Percentiles rank a stretch among this genome's conserved stretches.
These are phyloP conservation scores for Struthidea cinerea DNA, from an alignment of 2,113 vertebrate genomes.

Conservation along the genomic window DNA sequence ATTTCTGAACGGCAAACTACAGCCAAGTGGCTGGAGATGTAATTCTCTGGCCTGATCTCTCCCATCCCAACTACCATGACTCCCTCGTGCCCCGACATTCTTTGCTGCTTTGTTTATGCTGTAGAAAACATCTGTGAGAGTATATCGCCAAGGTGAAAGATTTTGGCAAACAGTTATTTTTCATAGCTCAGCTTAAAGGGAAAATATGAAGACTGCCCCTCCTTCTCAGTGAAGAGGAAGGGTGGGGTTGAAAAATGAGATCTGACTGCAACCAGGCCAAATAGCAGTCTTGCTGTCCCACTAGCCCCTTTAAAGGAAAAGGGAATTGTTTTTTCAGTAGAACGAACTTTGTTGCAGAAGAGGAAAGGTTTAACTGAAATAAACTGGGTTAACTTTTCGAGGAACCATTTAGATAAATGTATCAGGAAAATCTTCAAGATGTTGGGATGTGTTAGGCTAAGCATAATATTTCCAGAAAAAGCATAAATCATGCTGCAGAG, in stretches of 20 bases:
- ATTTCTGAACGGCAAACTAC: not conserved
- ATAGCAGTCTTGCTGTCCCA: conserved; percentile 50
- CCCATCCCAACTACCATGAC: not conserved
- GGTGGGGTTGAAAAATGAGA: conserved; percentile 56
- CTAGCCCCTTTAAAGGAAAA: conserved; percentile 55
- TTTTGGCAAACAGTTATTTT: conserved; percentile 68
- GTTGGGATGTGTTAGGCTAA: not conserved
- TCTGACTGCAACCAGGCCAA: conserved; percentile 57
- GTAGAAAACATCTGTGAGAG: conserved; percentile 71
- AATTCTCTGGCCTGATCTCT: conserved; percentile 28
- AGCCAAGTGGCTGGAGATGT: conserved; percentile 26
- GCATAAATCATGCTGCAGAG: not conserved
- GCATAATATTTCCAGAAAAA: not conserved
- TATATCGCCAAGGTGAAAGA: conserved; percentile 68
- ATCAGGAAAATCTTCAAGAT: not conserved
- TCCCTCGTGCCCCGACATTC: conserved; percentile 47
- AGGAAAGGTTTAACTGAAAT: not conserved
- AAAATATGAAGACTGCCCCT: conserved; percentile 60
- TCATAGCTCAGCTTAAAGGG: conserved; percentile 66
- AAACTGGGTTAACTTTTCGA: not conserved
- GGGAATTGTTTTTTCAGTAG: conserved; percentile 53
- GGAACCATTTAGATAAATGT: not conserved
- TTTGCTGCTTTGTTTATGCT: conserved; percentile 72
- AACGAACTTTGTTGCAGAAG: conserved; percentile 18
- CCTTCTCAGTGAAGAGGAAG: conserved; percentile 40